Conservation (phyloP, 2,113 vertebrate species). For the Psittacula cyanocephala region DNA sequence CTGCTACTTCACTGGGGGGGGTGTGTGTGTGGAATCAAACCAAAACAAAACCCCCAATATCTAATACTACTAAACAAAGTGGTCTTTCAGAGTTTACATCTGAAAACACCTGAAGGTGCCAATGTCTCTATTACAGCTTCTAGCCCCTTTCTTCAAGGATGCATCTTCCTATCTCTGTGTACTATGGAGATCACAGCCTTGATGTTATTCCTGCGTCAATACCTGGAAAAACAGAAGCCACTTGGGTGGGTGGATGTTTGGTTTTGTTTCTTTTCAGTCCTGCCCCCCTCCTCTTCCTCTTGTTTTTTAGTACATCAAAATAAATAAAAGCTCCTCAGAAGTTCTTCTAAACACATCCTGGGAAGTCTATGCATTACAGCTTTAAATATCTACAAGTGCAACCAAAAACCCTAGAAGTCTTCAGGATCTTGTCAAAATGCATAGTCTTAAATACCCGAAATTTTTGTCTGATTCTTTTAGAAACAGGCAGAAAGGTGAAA, state of each 20-base stretch:
- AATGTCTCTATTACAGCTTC: background rate
- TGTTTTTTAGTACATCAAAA: background rate
- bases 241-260: rapidly evolving
- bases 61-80: background rate
- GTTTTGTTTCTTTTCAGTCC: background rate
- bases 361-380: background rate
- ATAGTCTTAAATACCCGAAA: background rate
- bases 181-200: background rate
- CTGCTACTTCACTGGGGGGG: background rate
- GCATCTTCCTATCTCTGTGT: background rate
- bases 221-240: background rate
- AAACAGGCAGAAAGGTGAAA: background rate
- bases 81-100: background rate
- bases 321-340: background rate
- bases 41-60: too few relatives aligned
- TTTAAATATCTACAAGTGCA: background rate
- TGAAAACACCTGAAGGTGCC: background rate
- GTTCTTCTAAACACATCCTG: background rate
- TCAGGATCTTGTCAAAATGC: background rate
- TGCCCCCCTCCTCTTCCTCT: rapidly evolving
- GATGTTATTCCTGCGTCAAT: background rate
- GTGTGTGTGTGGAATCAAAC: too few relatives aligned
- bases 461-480: background rate
- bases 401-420: background rate
- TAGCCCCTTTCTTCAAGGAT: background rate